phyloP scores from a whole-genome alignment of 2,888 invertebrate genomes.

The Drosophila kambysellisi region DNA sequence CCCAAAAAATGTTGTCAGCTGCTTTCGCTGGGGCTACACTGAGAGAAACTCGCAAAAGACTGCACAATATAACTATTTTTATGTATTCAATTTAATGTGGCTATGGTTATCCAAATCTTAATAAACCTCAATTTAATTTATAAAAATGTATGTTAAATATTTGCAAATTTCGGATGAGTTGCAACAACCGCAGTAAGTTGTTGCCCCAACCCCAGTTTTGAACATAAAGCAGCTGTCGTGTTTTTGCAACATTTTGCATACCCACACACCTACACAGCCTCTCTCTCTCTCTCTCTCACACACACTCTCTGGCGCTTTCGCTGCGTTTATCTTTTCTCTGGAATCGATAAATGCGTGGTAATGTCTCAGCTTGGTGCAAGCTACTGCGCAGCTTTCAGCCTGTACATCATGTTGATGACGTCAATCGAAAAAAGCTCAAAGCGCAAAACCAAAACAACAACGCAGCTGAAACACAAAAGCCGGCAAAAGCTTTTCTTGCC shows the following conservation, averaged over 20 bases:
- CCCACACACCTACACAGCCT: slow-evolving; percentile 8
- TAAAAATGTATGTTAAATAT: not conserved
- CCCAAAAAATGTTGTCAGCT: slow-evolving; percentile 41
- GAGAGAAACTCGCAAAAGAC: slow-evolving; percentile 31
- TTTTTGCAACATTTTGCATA: slow-evolving; percentile 49
- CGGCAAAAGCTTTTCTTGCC: slow-evolving; percentile 66
- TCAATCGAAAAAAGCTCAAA: slow-evolving; percentile 82
- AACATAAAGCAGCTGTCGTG: slow-evolving; percentile 48
- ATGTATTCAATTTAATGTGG: not conserved
- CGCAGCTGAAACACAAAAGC: slow-evolving; percentile 64
- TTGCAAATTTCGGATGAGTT: not conserved
- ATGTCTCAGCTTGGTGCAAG: slow-evolving; percentile 53
- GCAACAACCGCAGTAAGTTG: not conserved
- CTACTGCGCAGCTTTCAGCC: slow-evolving; percentile 73
- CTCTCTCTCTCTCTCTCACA: slow-evolving; percentile 1
- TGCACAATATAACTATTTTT: not conserved
- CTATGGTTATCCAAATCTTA: not conserved
- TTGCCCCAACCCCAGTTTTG: slow-evolving; percentile 13
- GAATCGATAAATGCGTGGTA: slow-evolving; percentile 78
- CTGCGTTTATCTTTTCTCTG: slow-evolving; percentile 10
- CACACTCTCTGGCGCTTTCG: not conserved
- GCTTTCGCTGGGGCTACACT: slow-evolving; percentile 39
- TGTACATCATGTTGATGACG: slow-evolving; percentile 77
- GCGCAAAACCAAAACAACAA: slow-evolving; percentile 59
- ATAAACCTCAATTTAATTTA: too few species aligned